phyloP scores from a whole-genome alignment of 2,113 vertebrate genomes.

The Anoura caudifer region DNA sequence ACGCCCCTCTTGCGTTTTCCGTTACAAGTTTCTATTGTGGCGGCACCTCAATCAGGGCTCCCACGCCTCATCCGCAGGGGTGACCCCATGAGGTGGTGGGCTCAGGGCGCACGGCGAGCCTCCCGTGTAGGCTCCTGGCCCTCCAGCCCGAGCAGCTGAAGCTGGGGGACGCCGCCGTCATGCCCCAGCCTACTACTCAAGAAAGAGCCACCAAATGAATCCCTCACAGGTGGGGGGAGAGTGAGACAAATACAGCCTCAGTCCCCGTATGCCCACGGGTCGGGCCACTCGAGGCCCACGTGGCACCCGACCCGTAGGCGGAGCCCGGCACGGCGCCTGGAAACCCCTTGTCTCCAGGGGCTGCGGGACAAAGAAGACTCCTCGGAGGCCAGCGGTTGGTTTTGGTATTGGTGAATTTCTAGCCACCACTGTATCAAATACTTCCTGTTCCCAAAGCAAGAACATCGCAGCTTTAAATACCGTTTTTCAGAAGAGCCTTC shows the following conservation, averaged over 20 bases:
- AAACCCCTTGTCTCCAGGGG: not conserved
- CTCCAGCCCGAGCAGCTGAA: rapidly evolving
- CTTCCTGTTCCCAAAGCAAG: not conserved
- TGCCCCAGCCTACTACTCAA: not conserved
- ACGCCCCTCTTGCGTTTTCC: too few relatives aligned
- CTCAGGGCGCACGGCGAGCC: not conserved
- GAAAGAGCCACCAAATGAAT: not conserved
- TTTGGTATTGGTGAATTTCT: not conserved
- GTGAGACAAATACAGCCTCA: not conserved
- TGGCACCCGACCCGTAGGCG: conserved; percentile 29
- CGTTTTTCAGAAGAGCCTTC: not conserved
- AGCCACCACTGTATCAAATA: not conserved
- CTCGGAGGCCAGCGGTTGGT: rapidly evolving
- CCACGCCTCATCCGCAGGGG: rapidly evolving
- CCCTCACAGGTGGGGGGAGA: not conserved
- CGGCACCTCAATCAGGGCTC: too few relatives aligned
- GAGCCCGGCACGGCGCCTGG: not conserved
- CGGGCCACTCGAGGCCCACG: conserved; percentile 25
- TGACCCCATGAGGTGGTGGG: not conserved
- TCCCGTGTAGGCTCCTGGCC: rapidly evolving
- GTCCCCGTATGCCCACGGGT: not conserved
- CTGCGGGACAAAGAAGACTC: not conserved
- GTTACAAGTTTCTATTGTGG: too few relatives aligned
- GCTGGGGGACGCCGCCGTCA: rapidly evolving
- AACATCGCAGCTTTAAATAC: not conserved